phyloP scores from a whole-genome alignment of 2,113 vertebrate genomes.

The Callochromis pleurospilus region DNA sequence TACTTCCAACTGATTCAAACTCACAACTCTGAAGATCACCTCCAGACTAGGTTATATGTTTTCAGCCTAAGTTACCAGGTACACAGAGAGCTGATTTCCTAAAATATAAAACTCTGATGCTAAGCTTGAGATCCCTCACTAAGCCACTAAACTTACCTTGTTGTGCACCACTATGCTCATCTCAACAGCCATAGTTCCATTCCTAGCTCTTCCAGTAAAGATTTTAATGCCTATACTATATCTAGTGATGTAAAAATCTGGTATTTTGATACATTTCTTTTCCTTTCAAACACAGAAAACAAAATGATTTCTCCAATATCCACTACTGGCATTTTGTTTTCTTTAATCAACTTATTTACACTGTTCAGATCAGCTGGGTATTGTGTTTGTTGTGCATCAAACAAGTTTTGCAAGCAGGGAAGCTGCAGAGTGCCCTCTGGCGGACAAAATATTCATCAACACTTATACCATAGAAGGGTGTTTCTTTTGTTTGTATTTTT shows the following conservation, averaged over 20 bases:
- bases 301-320: not conserved
- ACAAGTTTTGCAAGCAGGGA: not conserved
- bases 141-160: not conserved
- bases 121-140: not conserved
- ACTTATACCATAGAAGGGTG: not conserved
- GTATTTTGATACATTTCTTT: not conserved
- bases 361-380: not conserved
- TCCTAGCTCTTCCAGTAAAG: not conserved
- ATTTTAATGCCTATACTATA: not conserved
- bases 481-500: not conserved
- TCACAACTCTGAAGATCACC: not conserved
- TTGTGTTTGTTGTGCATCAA: not conserved
- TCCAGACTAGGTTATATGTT: not conserved
- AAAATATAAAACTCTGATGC: not conserved
- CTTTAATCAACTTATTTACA: not conserved
- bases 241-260: not conserved
- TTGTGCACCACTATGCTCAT: not conserved
- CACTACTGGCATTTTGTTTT: not conserved
- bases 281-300: not conserved
- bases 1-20: accelerated
- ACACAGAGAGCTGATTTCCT: not conserved
- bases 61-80: not conserved
- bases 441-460: not conserved
- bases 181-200: not conserved
- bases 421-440: not conserved